A percentile compares a stretch with the other conserved stretches of the same genome.
phyloP scores from a whole-genome alignment of 2,888 invertebrate genomes.

The Pollenia griseotomentosa region DNA sequence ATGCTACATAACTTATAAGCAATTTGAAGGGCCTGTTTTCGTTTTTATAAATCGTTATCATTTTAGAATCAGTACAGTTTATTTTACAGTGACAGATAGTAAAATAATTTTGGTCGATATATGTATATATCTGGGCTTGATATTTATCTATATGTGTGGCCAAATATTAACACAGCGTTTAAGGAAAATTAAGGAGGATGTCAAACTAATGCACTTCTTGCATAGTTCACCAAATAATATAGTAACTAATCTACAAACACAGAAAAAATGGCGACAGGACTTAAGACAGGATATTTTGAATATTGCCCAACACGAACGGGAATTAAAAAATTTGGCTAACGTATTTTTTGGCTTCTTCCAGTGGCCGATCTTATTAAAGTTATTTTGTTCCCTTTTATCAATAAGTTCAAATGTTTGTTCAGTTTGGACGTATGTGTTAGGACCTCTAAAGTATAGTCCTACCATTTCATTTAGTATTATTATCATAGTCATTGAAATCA shows the following conservation, averaged over 20 bases:
- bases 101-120: too few species aligned
- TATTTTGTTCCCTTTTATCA: constrained; percentile 74
- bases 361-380: constrained; percentile 73
- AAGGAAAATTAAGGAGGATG: constrained; percentile 36
- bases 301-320: constrained; percentile 64
- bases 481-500: constrained; percentile 59
- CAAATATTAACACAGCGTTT: constrained; percentile 26
- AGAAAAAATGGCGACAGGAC: constrained; percentile 68
- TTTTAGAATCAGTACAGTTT: too few species aligned
- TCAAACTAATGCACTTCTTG: constrained; percentile 41
- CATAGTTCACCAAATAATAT: neutral
- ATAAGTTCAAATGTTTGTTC: constrained; percentile 72
- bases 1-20: too few species aligned
- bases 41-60: too few species aligned
- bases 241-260: neutral
- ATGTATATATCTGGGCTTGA: neutral
- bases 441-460: neutral
- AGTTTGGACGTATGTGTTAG: neutral
- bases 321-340: constrained; percentile 62
- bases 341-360: constrained; percentile 69
- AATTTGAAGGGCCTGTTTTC: too few species aligned
- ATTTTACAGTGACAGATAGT: too few species aligned
- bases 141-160: constrained; percentile 34
- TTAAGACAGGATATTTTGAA: constrained; percentile 67
- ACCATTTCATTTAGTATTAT: neutral